A percentile compares a stretch with the other conserved stretches of the same genome.
Evolutionary conservation across 2,113 vertebrate genomes (phyloP).

Genomic region (Atherinomorus stipes): DNA sequence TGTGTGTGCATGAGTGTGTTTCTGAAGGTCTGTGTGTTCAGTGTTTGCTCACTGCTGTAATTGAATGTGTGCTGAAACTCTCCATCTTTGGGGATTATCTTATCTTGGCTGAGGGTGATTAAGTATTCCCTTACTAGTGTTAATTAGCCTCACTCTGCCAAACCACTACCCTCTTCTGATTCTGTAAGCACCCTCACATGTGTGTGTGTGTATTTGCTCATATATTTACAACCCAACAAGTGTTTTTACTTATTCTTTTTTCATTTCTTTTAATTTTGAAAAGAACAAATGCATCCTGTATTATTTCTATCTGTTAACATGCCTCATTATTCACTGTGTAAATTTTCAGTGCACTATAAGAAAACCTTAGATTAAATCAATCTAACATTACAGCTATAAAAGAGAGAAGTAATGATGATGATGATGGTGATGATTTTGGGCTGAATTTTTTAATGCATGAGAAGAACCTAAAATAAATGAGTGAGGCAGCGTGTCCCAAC

Average conservation of each 20-base stretch:
- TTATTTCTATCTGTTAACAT: slow-evolving; percentile 4
- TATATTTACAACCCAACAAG: neutral
- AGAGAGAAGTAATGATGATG: neutral
- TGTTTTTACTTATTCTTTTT: neutral
- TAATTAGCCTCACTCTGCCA: slow-evolving; percentile 80
- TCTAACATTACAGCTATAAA: neutral
- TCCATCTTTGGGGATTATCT: slow-evolving; percentile 82
- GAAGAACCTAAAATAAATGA: neutral
- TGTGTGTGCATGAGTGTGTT: neutral
- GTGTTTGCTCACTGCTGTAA: slow-evolving; percentile 75
- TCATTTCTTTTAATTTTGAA: neutral
- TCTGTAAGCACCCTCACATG: neutral
- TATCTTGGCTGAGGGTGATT: slow-evolving; percentile 80
- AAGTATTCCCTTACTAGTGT: slow-evolving; percentile 81
- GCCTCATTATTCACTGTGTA: neutral
- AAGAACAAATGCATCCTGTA: neutral
- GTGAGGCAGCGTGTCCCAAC: neutral
- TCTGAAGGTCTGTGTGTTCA: slow-evolving; percentile 9
- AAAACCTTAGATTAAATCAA: neutral
- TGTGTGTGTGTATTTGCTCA: slow-evolving; percentile 9
- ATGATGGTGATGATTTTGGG: neutral
- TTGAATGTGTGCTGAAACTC: slow-evolving; percentile 77
- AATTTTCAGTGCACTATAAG: neutral
- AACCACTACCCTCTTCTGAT: slow-evolving; percentile 66
- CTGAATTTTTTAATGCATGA: neutral